A percentile compares a stretch with the other conserved stretches of the same genome.
These are phyloP conservation scores for Staurois parvus DNA, from an alignment of 2,797 vertebrate genomes.

Conservation along the genomic window DNA sequence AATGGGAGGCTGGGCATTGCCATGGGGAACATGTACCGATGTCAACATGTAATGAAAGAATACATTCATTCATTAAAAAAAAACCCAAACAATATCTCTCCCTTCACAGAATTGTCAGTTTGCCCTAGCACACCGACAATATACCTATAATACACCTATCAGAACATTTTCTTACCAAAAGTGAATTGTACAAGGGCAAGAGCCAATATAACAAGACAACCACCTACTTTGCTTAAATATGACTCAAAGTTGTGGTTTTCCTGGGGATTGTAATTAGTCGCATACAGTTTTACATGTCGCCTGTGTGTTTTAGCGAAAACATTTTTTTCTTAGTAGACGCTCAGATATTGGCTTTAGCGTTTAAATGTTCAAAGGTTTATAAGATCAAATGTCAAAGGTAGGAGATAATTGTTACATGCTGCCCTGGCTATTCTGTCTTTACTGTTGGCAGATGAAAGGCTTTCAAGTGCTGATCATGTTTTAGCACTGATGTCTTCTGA, in stretches of 20 bases:
- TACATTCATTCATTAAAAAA: no score
- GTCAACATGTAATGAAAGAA: no score
- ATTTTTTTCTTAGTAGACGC: not conserved
- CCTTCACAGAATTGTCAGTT: no score
- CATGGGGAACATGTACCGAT: no score
- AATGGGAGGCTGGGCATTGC: no score
- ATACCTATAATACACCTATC: no score
- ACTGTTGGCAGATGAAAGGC: conserved; percentile 21
- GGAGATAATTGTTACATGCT: conserved; percentile 15
- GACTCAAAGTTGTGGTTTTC: not conserved
- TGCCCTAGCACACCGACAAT: no score
- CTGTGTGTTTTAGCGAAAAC: not conserved
- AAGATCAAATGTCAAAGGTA: not conserved
- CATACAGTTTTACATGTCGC: not conserved
- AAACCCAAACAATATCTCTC: no score
- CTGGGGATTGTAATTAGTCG: not conserved
- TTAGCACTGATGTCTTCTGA: conserved; percentile 41
- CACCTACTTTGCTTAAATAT: not conserved
- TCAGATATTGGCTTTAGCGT: not conserved
- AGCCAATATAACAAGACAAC: not conserved
- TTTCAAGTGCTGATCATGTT: conserved; percentile 28
- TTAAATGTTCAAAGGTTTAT: not conserved
- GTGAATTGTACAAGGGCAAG: not conserved
- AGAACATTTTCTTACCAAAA: not conserved
- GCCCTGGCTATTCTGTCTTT: not conserved